These are phyloP conservation scores for Siderastrea siderea DNA, from an alignment of 92 coral and sea anemone genomes.

Conservation along the genomic window DNA sequence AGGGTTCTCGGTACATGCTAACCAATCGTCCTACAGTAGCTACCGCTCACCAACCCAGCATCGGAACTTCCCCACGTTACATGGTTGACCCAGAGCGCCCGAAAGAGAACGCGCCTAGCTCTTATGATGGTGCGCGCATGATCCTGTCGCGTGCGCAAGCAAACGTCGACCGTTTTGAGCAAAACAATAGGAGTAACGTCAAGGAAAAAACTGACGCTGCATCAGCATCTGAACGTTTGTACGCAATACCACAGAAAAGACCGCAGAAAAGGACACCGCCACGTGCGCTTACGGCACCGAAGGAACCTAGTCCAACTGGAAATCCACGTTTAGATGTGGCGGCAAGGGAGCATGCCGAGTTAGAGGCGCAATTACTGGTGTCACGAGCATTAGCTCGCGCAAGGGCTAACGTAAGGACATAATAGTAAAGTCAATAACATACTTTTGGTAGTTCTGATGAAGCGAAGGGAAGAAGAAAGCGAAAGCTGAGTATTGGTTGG, in stretches of 20 bases:
- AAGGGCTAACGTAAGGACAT: constrained; percentile 64
- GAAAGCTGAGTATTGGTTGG: not conserved
- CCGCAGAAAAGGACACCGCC: constrained; percentile 14
- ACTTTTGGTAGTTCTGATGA: not conserved
- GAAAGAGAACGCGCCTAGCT: constrained; percentile 68
- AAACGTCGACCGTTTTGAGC: constrained; percentile 84
- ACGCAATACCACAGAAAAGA: constrained; percentile 21
- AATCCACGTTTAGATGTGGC: constrained; percentile 58
- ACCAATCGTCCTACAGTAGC: constrained; percentile 69
- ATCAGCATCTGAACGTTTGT: constrained; percentile 11
- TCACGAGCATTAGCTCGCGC: constrained; percentile 93
- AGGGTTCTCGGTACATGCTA: constrained; percentile 49
- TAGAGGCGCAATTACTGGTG: constrained; percentile 89
- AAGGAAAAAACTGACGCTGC: constrained; percentile 50
- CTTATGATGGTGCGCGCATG: constrained; percentile 81
- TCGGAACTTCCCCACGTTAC: constrained; percentile 77
- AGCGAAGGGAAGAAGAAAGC: no score
- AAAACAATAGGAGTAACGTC: constrained; percentile 45
- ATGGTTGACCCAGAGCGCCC: constrained; percentile 71
- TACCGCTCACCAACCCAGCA: constrained; percentile 70
- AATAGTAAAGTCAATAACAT: not conserved
- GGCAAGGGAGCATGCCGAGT: constrained; percentile 80
- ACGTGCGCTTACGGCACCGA: not conserved
- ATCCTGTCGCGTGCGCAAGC: constrained; percentile 82
- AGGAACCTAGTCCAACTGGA: not conserved